Percentiles rank a stretch among this genome's conserved stretches.
Evolutionary conservation across 2,113 vertebrate species (phyloP).

Genomic region (Prinia subflava): DNA sequence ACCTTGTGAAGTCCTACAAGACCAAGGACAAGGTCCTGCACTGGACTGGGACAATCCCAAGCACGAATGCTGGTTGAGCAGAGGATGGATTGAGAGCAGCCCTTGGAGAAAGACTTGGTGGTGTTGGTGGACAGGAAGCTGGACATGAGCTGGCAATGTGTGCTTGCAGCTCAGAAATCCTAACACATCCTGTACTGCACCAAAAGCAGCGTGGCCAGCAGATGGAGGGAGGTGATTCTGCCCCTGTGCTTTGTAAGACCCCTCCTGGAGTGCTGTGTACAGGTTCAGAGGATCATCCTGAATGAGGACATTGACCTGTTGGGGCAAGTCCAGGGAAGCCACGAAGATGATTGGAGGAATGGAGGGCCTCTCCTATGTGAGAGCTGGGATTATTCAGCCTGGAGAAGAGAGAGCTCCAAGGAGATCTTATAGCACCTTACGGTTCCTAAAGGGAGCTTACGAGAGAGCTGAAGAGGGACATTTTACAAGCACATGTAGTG

Average conservation of each 20-base stretch:
- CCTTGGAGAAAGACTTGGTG: neutral
- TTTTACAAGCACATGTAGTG: neutral
- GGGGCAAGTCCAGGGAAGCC: neutral
- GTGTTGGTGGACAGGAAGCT: neutral
- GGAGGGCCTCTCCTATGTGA: neutral
- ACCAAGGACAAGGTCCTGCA: neutral
- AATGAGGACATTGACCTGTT: neutral
- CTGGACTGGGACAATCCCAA: accelerated
- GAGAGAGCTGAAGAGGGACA: neutral
- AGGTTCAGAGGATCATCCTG: neutral
- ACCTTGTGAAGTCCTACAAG: neutral
- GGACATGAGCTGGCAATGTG: neutral
- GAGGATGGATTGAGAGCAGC: neutral
- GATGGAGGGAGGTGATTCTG: accelerated
- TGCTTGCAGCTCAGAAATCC: neutral
- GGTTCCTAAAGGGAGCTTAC: neutral
- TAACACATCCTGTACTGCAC: neutral
- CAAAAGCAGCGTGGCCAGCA: neutral
- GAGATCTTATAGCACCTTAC: neutral
- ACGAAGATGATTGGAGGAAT: neutral
- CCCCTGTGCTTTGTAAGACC: neutral
- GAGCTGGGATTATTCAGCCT: too few relatives aligned
- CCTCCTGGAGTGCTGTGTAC: neutral
- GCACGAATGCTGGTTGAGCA: neutral
- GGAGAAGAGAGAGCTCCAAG: neutral